phyloP scores from a whole-genome alignment of 2,888 invertebrate species.

The Pachydiplax longipennis region DNA sequence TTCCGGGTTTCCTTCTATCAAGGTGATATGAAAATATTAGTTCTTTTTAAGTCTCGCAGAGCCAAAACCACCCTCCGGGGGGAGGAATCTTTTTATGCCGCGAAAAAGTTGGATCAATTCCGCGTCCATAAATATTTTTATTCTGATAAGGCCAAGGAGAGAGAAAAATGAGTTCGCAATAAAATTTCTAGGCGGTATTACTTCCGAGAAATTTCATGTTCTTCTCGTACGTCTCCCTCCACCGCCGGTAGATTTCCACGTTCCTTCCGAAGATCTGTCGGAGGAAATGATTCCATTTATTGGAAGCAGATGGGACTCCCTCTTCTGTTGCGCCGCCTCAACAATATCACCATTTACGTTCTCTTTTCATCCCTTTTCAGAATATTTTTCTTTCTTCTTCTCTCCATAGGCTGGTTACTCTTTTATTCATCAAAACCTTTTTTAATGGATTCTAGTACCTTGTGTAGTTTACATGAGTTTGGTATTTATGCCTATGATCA shows the following conservation, averaged over 20 bases:
- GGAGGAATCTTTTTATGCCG: background rate
- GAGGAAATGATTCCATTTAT: conserved; percentile 41
- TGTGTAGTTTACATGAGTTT: too few species aligned
- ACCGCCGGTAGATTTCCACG: background rate
- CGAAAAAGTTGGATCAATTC: background rate
- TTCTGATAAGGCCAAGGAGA: background rate
- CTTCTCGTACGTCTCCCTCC: background rate
- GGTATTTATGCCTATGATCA: too few species aligned
- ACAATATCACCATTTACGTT: background rate
- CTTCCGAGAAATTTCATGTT: background rate
- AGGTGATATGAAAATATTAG: background rate
- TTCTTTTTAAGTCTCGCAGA: background rate
- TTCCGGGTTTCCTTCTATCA: background rate
- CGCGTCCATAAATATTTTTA: background rate
- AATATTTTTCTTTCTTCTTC: background rate
- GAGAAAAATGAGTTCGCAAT: background rate
- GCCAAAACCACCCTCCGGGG: background rate
- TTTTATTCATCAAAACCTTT: background rate
- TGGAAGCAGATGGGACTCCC: conserved; percentile 30
- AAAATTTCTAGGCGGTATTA: background rate
- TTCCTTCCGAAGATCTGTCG: background rate
- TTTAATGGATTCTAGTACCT: too few species aligned
- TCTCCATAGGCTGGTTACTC: background rate
- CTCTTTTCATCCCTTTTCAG: background rate
- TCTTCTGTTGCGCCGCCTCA: background rate